phyloP scores from a whole-genome alignment of 2,888 invertebrate genomes.

The Calliphora vomitoria region DNA sequence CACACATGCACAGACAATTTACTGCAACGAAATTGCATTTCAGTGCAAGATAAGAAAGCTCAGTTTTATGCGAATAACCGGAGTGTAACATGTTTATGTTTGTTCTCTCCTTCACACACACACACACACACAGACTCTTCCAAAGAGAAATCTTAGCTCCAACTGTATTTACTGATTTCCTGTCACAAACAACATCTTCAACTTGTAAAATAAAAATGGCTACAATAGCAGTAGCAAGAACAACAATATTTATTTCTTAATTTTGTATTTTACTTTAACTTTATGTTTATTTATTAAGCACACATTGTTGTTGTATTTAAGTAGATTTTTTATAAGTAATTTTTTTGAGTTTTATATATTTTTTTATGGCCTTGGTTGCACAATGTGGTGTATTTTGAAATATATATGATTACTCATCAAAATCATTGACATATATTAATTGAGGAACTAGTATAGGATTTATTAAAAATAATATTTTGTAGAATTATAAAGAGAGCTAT shows the following conservation, averaged over 20 bases:
- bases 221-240: background rate
- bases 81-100: conserved; percentile 20
- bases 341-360: conserved; percentile 30
- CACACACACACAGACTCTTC: background rate
- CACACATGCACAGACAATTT: conserved; percentile 22
- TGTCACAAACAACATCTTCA: conserved; percentile 65
- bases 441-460: too few species aligned
- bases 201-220: conserved; percentile 23
- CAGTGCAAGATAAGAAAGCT: conserved; percentile 25
- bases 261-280: conserved; percentile 42
- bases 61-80: conserved; percentile 16
- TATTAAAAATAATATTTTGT: too few species aligned
- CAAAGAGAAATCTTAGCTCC: conserved; percentile 14
- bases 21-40: conserved; percentile 13
- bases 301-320: background rate
- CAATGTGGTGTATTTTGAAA: background rate
- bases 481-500: too few species aligned
- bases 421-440: too few species aligned
- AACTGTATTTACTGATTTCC: conserved; percentile 60
- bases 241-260: conserved; percentile 63
- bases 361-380: background rate
- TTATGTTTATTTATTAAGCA: background rate
- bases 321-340: conserved; percentile 10
- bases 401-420: too few species aligned
- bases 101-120: background rate